Base-by-base conservation (phyloP, 2,113 vertebrate genomes). In the Oryzias celebensis region DNA sequence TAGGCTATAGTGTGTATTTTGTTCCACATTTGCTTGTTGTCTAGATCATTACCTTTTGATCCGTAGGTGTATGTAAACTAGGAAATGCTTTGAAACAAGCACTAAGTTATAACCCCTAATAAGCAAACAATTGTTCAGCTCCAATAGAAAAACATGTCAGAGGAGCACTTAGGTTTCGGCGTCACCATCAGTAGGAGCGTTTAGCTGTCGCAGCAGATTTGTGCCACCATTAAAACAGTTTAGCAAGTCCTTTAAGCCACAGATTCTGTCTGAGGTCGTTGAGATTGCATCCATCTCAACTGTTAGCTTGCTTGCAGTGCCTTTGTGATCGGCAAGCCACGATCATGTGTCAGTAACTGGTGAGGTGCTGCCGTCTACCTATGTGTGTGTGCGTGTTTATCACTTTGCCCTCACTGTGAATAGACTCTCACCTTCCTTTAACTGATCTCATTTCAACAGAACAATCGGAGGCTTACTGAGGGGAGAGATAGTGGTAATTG, bases 371-470 rank as follows among this genome's bases (percentile, higher is more conserved):
- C 52, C 60, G 28, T 53, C 47, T 59, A 62, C 63, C 31, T 24
- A 23, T 26, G 41, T 57, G 65, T 44, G 62, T 61, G 63, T 58
- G 64, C 56, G 71, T 79, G 76, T 82, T 83, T 88, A 83, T 89
- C 78, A 3, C 76, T 79, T 82, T 84, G 84, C 83, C 84, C 84
- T 87, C 75, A 46, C 72, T 50, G 53, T 86, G 86, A 86, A 88
- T 81, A 80, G 84, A 88, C 77, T 81, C 82, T 87, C 78, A 85
- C 83, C 84, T 87, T 89, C 83, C 80, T 87, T 88, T 85, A 86
- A 87, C 90, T 84, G 84, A 88, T 89, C 83, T 88, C 63, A 86
- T 88, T 88, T 85, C 80, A 73, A 72, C 84, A 83, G 86, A 87
- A 85, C 82, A 90, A 89, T 81, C 77, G 72, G 49, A 73, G 66